Conservation (phyloP, 1,140 invertebrate species). For the Pseudomyrmex concolor region DNA sequence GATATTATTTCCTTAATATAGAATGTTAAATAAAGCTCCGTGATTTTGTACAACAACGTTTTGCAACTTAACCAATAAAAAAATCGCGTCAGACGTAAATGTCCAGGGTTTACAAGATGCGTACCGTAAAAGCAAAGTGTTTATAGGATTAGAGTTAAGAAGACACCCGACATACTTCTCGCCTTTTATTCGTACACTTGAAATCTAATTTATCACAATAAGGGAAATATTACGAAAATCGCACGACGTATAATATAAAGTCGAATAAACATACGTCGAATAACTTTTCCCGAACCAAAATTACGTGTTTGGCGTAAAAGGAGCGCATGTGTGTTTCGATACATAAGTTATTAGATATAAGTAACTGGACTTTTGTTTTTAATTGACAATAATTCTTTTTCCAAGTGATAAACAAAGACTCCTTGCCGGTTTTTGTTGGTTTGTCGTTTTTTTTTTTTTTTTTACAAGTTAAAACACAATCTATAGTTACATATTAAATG, state of each 20-base stretch:
- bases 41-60: no score
- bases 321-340: conserved; percentile 48
- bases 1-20: no score
- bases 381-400: conserved; percentile 69
- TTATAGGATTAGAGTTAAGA: no score
- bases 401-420: conserved; percentile 59
- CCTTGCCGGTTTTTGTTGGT: background rate
- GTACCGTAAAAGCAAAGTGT: no score
- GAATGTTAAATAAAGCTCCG: no score
- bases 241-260: conserved; percentile 44
- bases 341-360: conserved; percentile 1
- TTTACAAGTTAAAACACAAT: conserved; percentile 71
- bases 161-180: conserved; percentile 40
- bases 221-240: conserved; percentile 65
- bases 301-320: conserved; percentile 9
- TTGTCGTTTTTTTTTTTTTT: background rate
- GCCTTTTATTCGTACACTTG: conserved; percentile 68
- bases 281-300: conserved; percentile 55
- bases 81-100: no score
- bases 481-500: conserved; percentile 71
- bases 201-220: conserved; percentile 72
- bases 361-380: conserved; percentile 63
- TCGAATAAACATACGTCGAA: conserved; percentile 58
- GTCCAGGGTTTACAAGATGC: no score
- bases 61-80: no score